Conservation (phyloP, 2,888 invertebrate genomes). For the Spilosoma lubricipeda region DNA sequence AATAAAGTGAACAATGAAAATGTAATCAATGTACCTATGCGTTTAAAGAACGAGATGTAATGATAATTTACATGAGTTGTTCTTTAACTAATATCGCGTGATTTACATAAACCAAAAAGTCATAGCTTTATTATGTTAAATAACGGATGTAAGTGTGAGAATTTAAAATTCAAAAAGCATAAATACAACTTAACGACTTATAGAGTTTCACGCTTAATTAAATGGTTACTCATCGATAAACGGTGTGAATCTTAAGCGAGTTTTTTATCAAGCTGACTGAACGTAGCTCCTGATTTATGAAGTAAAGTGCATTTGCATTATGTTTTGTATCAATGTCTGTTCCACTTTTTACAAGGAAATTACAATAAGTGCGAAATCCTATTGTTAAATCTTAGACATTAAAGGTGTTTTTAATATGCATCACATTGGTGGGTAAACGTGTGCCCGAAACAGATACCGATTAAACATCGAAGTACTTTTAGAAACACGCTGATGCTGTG, state of each 20-base stretch:
- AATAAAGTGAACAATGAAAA: neutral
- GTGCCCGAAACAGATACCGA: neutral
- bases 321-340: too few relatives aligned
- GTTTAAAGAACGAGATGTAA: neutral
- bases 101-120: neutral
- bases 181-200: conserved; percentile 17
- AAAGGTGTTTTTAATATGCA: neutral
- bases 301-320: neutral
- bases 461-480: neutral
- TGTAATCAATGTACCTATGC: neutral
- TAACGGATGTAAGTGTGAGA: neutral
- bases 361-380: neutral
- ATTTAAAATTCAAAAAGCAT: conserved; percentile 26
- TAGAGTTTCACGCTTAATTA: conserved; percentile 34
- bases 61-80: neutral
- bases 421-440: too few relatives aligned
- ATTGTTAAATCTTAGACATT: neutral
- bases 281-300: neutral
- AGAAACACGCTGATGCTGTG: neutral
- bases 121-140: neutral
- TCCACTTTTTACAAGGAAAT: neutral
- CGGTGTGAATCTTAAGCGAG: neutral
- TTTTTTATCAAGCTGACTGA: neutral
- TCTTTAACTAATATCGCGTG: neutral
- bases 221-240: conserved; percentile 21